phyloP scores from a whole-genome alignment of 2,888 invertebrate species.

The Allolobophora icterica region DNA sequence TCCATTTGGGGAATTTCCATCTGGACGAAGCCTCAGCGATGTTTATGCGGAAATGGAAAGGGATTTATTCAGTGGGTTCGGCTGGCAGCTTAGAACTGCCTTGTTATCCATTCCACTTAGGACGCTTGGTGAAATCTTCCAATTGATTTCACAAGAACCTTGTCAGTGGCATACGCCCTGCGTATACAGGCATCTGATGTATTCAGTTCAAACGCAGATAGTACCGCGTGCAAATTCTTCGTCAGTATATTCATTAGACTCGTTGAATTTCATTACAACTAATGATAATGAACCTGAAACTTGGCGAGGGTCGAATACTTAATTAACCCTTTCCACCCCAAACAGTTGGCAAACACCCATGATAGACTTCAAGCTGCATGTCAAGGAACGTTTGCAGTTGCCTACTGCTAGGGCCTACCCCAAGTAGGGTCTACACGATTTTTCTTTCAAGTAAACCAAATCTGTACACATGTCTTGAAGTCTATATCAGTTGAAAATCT shows the following conservation, averaged over 20 bases:
- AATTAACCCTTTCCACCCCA: neutral
- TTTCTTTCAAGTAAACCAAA: too few relatives aligned
- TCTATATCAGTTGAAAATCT: too few relatives aligned
- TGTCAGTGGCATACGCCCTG: neutral
- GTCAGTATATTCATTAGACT: neutral
- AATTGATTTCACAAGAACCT: neutral
- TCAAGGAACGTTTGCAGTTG: neutral
- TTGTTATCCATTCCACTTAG: neutral
- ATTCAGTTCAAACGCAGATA: constrained; percentile 9
- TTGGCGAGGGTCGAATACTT: neutral
- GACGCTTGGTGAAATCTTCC: neutral
- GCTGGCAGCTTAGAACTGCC: neutral
- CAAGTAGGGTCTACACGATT: too few relatives aligned
- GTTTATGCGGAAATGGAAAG: neutral
- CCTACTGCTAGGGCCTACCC: too few relatives aligned
- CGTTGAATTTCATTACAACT: neutral
- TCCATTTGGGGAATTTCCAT: neutral
- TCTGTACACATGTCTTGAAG: too few relatives aligned
- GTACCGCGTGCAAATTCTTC: neutral
- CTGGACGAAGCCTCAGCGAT: neutral
- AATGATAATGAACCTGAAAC: neutral
- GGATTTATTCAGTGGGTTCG: neutral
- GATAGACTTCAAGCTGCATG: neutral
- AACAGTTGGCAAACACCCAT: neutral
- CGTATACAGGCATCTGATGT: neutral